Percentiles rank a stretch among this genome's conserved stretches.
These are phyloP conservation scores for Pyrochroa serraticornis DNA, from an alignment of 2,888 invertebrate species.

Conservation along the genomic window DNA sequence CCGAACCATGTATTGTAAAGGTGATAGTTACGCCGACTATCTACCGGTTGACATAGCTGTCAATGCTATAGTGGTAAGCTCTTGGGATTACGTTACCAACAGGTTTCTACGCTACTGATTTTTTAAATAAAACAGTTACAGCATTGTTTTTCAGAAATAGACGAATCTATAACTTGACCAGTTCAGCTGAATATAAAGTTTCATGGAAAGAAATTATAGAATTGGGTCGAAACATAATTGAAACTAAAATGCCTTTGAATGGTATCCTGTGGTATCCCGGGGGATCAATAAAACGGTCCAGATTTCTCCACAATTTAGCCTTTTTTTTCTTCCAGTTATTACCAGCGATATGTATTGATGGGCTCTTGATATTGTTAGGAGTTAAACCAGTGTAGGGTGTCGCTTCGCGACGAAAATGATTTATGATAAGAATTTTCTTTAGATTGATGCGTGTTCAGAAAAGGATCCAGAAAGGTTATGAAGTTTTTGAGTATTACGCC, in stretches of 20 bases:
- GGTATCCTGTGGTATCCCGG: constrained; percentile 85
- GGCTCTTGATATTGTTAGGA: constrained; percentile 77
- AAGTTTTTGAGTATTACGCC: constrained; percentile 90
- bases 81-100: constrained; percentile 62
- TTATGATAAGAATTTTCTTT: not conserved
- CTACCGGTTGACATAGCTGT: constrained; percentile 82
- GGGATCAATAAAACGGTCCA: constrained; percentile 83
- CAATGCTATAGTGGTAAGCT: constrained; percentile 66
- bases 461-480: constrained; percentile 83
- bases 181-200: constrained; percentile 78
- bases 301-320: constrained; percentile 79
- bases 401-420: not conserved
- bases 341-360: constrained; percentile 87
- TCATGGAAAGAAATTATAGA: constrained; percentile 91
- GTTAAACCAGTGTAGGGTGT: constrained; percentile 85
- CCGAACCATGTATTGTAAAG: constrained; percentile 85
- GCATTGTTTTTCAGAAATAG: constrained; percentile 31
- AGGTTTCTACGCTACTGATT: constrained; percentile 55
- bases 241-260: constrained; percentile 82
- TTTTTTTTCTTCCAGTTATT: constrained; percentile 87
- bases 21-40: constrained; percentile 78
- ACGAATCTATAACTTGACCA: constrained; percentile 76
- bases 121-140: not conserved
- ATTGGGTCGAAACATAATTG: constrained; percentile 77
- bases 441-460: constrained; percentile 84